Evolutionary conservation across 2,797 vertebrate genomes (phyloP), one percentile per base, ranked within the genome.

Genomic region (Babyrousa celebensis): DNA sequence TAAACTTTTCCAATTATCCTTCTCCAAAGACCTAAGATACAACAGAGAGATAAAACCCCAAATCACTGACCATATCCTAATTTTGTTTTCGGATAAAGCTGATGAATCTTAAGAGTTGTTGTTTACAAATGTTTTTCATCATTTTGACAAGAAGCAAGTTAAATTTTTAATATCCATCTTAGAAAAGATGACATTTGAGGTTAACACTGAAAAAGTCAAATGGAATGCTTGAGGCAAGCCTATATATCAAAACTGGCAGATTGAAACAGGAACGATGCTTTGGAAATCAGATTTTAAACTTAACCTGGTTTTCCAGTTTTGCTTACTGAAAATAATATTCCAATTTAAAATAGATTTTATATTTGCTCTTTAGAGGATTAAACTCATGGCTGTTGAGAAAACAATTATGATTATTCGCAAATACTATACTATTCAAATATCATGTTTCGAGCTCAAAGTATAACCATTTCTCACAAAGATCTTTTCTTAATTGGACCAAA

Each of bases 161-260:
- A 94, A 94, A 62, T 40, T 97, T 98, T 97, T 85, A 91, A 90
- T 96, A 97, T 91, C 48, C 88, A 54, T 87, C 71, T 97, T 96
- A 71, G 68, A 84, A n/a, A 89, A 85, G 54, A 36, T 80, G 89
- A 48, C 85, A 58, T 72, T 96, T 97, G 80, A 95, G 85, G 85
- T 54, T 95, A 96, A 89, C 84, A 72, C 29, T 79, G 89, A 89
- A 72, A 98, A 98, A 91, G 84, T 95, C 95, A 97, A 96, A 93
- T 18, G 87, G 21, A 48, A 16, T 74, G 77, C 56, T 94, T 89
- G 17, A 96, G 92, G 75, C 56, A 82, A 93, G 12, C 80, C 65
- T 82, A 71, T 74, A 79, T 83, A 93, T 95, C 90, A 98, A 91
- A 82, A 70, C 0, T 91, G 78, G n/a, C 77, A 89, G 68, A 94